Base-by-base conservation (phyloP, 2,113 vertebrate species). In the Elephas maximus region DNA sequence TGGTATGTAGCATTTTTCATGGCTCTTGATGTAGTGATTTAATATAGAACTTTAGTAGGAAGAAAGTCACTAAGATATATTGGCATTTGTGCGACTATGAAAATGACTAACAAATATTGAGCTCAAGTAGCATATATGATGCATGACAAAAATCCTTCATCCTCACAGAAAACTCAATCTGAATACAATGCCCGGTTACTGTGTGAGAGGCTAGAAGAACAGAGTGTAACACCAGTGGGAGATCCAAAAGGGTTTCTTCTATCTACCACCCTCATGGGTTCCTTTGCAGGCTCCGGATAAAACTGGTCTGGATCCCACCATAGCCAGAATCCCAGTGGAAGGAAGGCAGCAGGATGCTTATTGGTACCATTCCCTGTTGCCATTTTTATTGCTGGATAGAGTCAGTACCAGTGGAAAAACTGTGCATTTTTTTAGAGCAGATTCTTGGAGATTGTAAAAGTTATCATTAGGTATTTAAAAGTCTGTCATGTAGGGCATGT, bases 391-490 rank as follows among this genome's bases (percentile, higher is more conserved):
- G 14, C 30, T 60, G 44, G 69, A 9, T 60, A 73, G 10, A 83
- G 26, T 51, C 12, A 18, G 2, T 15, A 21, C 83, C 53, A 17
- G 3, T 65, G 18, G 37, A 26, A 65, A 71, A 62, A 17, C 21
- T 24, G 2, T 74, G 67, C 6, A 0, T 14, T 65, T 67, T 67
- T 85, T 80, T 60, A 57, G 15, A 74, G 30, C 60, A 37, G n/a
- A 69, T 76, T 87, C 26, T 41, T 96, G 18, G 17, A 7, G 67
- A 30, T 81, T 89, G 3, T 57, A 41, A 73, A 94, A 51, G 20
- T 77, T 74, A 21, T 62, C 14, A 20, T 90, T 90, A 51, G 28
- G 5, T 15, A 67, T 91, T 92, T 91, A 87, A 90, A 87, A 80
- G 4, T 81, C 33, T n/a, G 7, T 79, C 48, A 28, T 45, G 23